Conservation (phyloP, 2,113 vertebrate genomes). For the Regulus satrapa region DNA sequence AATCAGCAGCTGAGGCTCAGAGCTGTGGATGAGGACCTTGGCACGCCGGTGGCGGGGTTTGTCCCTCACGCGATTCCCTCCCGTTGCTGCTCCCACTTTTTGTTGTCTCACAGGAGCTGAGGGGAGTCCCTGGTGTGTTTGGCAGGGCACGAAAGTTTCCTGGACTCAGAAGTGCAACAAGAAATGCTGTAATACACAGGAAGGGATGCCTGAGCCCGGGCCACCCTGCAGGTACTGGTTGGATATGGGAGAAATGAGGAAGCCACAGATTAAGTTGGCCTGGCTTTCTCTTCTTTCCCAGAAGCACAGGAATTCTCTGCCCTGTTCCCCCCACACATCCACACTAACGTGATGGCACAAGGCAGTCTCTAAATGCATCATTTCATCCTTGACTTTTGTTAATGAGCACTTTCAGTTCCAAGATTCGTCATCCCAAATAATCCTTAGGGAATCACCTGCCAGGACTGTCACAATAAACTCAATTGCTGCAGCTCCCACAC, state of each 20-base stretch:
- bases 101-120: not conserved
- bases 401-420: not conserved
- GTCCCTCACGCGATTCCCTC: constrained; percentile 18
- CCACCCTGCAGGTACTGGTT: accelerated
- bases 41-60: too few relatives aligned
- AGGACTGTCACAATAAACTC: not conserved
- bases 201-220: not conserved
- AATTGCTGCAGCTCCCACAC: not conserved
- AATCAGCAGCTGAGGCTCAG: constrained; percentile 25
- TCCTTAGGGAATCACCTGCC: not conserved
- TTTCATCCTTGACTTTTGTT: not conserved
- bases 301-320: not conserved
- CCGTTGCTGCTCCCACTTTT: not conserved
- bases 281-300: not conserved
- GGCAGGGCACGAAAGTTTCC: not conserved
- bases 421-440: not conserved
- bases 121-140: not conserved
- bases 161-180: not conserved
- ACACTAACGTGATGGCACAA: not conserved
- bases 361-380: not conserved
- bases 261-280: not conserved
- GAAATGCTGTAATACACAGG: not conserved
- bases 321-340: not conserved
- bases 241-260: not conserved
- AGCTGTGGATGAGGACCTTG: not conserved